These are phyloP conservation scores for Sapayoa aenigma DNA, from an alignment of 2,113 vertebrate genomes.

Conservation along the genomic window DNA sequence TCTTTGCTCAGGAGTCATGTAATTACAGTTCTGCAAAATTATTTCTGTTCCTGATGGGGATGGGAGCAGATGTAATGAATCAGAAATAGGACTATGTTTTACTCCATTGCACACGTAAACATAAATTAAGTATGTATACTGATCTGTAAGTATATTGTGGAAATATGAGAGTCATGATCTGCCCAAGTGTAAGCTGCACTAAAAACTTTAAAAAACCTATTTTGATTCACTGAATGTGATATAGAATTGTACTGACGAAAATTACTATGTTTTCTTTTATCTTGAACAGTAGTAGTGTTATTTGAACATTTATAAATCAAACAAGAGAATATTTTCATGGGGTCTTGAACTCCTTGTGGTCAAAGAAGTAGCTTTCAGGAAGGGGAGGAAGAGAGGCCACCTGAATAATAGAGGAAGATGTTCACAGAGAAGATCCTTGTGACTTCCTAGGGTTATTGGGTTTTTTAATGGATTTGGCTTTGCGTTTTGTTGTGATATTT, in stretches of 20 bases:
- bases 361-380: not conserved
- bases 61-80: not conserved
- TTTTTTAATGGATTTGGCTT: not conserved
- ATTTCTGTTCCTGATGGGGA: not conserved
- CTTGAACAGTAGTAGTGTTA: not conserved
- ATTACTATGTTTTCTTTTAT: not conserved
- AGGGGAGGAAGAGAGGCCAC: not conserved
- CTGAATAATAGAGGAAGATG: not conserved
- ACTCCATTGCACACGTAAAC: not conserved
- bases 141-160: not conserved
- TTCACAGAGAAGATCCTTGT: not conserved
- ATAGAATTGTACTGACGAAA: not conserved
- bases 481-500: not conserved
- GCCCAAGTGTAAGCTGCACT: not conserved
- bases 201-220: not conserved
- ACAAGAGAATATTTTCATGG: not conserved
- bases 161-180: not conserved
- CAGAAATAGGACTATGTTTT: not conserved
- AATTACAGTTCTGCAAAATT: not conserved
- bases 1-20: not conserved
- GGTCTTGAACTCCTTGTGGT: not conserved
- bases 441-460: fast-evolving
- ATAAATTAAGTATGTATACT: not conserved
- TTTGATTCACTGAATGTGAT: not conserved
- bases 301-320: not conserved